phyloP scores from a whole-genome alignment of 1,140 invertebrate genomes.

The Aphelinus atriplicis region DNA sequence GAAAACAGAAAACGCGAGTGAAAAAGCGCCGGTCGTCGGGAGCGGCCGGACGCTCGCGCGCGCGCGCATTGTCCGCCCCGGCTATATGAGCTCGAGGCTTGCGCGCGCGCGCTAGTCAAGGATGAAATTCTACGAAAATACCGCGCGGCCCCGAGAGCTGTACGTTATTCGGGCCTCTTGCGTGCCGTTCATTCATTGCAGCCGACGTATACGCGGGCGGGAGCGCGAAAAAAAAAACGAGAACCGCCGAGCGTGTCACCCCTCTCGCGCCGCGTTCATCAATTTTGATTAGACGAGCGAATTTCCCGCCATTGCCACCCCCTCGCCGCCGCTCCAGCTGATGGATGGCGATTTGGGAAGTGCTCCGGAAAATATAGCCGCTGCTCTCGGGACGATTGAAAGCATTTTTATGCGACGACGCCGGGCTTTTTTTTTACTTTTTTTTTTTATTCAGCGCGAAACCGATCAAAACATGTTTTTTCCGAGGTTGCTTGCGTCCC shows the following conservation, averaged over 20 bases:
- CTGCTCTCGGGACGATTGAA: too few relatives aligned
- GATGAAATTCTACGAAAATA: slow-evolving; percentile 38
- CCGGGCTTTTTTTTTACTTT: too few relatives aligned
- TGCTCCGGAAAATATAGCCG: too few relatives aligned
- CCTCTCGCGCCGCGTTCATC: slow-evolving; percentile 18
- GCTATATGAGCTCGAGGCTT: slow-evolving; percentile 24
- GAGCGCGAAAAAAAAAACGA: too few relatives aligned
- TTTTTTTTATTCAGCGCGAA: too few relatives aligned
- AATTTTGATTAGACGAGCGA: slow-evolving; percentile 16
- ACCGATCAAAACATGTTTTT: too few relatives aligned
- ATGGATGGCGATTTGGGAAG: too few relatives aligned
- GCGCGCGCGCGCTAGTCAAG: slow-evolving; percentile 26
- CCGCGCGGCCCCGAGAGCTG: neutral
- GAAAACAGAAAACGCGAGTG: neutral
- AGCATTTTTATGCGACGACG: too few relatives aligned
- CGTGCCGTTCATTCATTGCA: slow-evolving; percentile 34
- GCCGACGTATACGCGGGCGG: slow-evolving; percentile 14
- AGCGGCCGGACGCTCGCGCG: neutral
- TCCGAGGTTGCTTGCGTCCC: too few relatives aligned
- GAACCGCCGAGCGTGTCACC: slow-evolving; percentile 18
- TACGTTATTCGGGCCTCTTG: slow-evolving; percentile 26
- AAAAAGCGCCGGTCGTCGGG: slow-evolving; percentile 6
- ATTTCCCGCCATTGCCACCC: neutral
- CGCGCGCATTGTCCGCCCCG: neutral
- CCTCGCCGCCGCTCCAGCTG: neutral